These are phyloP conservation scores for Gymnosoma rotundatum DNA, from an alignment of 2,888 invertebrate species.

Conservation along the genomic window DNA sequence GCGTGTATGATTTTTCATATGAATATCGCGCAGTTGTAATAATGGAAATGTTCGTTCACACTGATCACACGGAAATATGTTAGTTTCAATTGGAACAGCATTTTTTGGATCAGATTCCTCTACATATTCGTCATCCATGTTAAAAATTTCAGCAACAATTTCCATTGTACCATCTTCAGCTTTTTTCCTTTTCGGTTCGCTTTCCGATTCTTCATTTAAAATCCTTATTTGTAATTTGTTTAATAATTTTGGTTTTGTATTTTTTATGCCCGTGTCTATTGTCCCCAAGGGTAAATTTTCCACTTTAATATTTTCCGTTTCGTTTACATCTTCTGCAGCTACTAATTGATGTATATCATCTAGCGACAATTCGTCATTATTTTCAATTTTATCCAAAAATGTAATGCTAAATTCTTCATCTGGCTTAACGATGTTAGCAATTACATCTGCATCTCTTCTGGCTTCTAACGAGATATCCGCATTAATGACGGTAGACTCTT, in stretches of 20 bases:
- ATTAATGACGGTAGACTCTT: slow-evolving; percentile 10
- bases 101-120: slow-evolving; percentile 73
- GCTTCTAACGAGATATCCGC: background rate
- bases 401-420: slow-evolving; percentile 62
- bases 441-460: background rate
- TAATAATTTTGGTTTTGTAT: slow-evolving; percentile 76
- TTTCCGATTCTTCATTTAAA: slow-evolving; percentile 80
- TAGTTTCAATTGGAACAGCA: slow-evolving; percentile 83
- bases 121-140: slow-evolving; percentile 72
- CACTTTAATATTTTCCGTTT: slow-evolving; percentile 51
- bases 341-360: slow-evolving; percentile 78
- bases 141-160: slow-evolving; percentile 81
- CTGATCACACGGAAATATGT: slow-evolving; percentile 86
- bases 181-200: slow-evolving; percentile 73
- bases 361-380: slow-evolving; percentile 78
- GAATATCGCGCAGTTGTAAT: slow-evolving; percentile 87
- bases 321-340: slow-evolving; percentile 71
- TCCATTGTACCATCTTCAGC: slow-evolving; percentile 80
- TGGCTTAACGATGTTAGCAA: slow-evolving; percentile 57
- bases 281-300: slow-evolving; percentile 3
- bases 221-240: slow-evolving; percentile 80
- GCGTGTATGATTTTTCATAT: slow-evolving; percentile 86
- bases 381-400: slow-evolving; percentile 76
- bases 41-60: slow-evolving; percentile 89
- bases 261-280: slow-evolving; percentile 24